Percentiles rank a stretch among this genome's conserved stretches.
phyloP scores from a whole-genome alignment of 2,888 invertebrate genomes.

The Scrobipalpa costella region DNA sequence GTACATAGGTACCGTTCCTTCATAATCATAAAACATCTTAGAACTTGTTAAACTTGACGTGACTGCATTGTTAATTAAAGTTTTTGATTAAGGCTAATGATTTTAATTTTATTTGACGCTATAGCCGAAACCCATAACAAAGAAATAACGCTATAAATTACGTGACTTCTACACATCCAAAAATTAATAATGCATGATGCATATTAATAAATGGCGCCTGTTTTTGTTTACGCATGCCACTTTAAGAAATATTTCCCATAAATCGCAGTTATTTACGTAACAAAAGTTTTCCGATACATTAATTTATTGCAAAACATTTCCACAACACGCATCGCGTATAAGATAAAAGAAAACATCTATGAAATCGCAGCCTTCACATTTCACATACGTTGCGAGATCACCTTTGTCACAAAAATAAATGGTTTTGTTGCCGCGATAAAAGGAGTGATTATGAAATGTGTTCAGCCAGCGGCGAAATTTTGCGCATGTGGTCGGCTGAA shows the following conservation, averaged over 20 bases:
- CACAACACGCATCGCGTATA: neutral
- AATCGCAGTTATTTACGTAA: conserved; percentile 4
- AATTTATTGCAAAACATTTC: conserved; percentile 14
- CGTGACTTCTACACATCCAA: neutral
- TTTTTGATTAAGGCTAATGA: neutral
- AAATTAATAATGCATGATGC: neutral
- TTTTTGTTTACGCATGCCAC: neutral
- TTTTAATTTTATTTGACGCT: neutral
- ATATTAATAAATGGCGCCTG: neutral
- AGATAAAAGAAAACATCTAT: conserved; percentile 12
- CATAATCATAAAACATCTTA: conserved; percentile 1
- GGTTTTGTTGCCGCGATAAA: conserved; percentile 10
- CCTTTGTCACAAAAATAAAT: conserved; percentile 18
- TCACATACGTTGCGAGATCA: conserved; percentile 7
- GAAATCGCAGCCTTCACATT: conserved; percentile 11
- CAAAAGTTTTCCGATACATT: conserved; percentile 11
- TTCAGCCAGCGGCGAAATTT: neutral
- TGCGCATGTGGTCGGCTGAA: conserved; percentile 11
- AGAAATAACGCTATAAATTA: no score
- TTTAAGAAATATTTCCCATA: conserved; percentile 5
- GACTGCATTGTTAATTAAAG: neutral
- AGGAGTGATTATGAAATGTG: conserved; percentile 9
- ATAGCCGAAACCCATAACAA: neutral
- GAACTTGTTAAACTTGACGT: neutral
- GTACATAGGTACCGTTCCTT: neutral